phyloP scores from a whole-genome alignment of 2,797 vertebrate genomes.

The Chelon labrosus region DNA sequence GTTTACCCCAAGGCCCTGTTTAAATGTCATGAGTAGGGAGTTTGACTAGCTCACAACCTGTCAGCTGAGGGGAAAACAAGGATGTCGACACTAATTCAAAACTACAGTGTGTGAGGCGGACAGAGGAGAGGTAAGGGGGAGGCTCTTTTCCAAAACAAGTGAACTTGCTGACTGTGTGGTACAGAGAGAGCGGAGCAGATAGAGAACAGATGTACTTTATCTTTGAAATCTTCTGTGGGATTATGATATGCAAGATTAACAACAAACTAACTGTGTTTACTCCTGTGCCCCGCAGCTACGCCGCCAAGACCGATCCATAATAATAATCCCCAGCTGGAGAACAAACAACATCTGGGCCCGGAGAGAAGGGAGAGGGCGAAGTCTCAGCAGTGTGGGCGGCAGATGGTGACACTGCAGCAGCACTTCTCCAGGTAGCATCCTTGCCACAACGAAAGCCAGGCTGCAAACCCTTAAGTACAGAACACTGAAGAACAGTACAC shows the following conservation, averaged over 20 bases:
- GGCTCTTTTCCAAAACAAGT: conserved; percentile 7
- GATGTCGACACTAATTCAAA: conserved; percentile 23
- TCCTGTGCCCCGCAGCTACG: conserved; percentile 68
- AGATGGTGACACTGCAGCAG: conserved; percentile 83
- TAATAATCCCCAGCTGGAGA: conserved; percentile 63
- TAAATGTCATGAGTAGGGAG: conserved; percentile 30
- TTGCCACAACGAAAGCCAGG: conserved; percentile 1
- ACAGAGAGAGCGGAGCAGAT: neutral
- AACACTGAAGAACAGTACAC: no score
- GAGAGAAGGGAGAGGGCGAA: conserved; percentile 48
- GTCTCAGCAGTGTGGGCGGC: conserved; percentile 61
- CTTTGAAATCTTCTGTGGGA: conserved; percentile 48
- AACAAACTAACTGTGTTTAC: conserved; percentile 57
- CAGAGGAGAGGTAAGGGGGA: conserved; percentile 16
- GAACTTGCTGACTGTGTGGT: conserved; percentile 18
- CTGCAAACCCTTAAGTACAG: neutral
- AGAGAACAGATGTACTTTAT: conserved; percentile 47
- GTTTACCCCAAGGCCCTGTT: conserved; percentile 27
- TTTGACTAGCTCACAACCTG: conserved; percentile 26
- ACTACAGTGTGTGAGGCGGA: conserved; percentile 17
- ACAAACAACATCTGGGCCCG: conserved; percentile 68
- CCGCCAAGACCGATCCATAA: conserved; percentile 50
- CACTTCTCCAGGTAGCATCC: conserved; percentile 80
- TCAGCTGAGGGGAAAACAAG: conserved; percentile 30
- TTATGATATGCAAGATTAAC: conserved; percentile 61